Evolutionary conservation across 2,797 vertebrate genomes (phyloP).

Genomic region (Molothrus aeneus): DNA sequence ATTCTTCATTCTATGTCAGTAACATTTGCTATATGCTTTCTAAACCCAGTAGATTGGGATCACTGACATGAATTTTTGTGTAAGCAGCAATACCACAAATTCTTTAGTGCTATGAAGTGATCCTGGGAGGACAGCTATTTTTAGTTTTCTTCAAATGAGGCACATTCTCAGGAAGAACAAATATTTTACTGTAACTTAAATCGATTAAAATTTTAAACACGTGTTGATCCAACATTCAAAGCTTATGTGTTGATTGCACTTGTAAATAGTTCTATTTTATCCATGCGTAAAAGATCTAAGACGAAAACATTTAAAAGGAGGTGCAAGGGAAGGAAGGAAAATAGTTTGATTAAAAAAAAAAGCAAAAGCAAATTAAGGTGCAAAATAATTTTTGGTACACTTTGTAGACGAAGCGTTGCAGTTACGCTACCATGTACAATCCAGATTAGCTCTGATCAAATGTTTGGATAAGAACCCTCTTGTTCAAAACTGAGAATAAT

Average conservation of each 20-base stretch:
- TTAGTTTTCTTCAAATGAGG: conserved; percentile 21
- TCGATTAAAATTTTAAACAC: conserved; percentile 9
- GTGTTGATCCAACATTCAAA: background rate
- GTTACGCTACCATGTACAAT: background rate
- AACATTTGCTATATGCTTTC: background rate
- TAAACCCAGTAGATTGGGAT: conserved; percentile 6
- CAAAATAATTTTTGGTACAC: background rate
- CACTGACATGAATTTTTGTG: conserved; percentile 33
- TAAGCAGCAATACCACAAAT: conserved; percentile 34
- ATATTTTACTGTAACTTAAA: background rate
- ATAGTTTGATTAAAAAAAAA: background rate
- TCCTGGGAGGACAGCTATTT: conserved; percentile 12
- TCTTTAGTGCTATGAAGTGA: conserved; percentile 7
- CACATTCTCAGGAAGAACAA: background rate
- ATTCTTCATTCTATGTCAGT: conserved; percentile 26
- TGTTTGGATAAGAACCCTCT: conserved; percentile 21
- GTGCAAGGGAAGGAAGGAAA: background rate
- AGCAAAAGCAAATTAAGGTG: background rate
- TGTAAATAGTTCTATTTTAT: background rate
- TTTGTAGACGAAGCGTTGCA: background rate
- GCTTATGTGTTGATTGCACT: background rate
- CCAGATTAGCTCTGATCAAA: conserved; percentile 41
- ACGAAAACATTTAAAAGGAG: background rate
- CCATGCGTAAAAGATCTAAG: background rate
- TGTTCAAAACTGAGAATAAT: conserved; percentile 63